Evolutionary conservation across 2,888 invertebrate species (phyloP).

Genomic region (Eristalis tenax): DNA sequence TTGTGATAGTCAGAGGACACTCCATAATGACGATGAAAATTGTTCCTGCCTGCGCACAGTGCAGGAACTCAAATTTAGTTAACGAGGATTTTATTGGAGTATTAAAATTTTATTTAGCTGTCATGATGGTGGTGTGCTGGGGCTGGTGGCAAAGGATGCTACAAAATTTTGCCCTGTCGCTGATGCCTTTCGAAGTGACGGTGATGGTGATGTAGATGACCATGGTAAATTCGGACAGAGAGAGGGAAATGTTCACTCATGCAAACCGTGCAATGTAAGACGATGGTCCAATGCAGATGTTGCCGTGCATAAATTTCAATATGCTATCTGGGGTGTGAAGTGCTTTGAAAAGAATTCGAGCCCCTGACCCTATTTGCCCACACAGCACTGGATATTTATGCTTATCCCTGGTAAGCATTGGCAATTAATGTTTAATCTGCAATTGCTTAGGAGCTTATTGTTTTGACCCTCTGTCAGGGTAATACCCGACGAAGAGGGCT

Average conservation of each 20-base stretch:
- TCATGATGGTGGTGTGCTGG: slow-evolving; percentile 10
- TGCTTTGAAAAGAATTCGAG: slow-evolving; percentile 11
- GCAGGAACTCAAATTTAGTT: slow-evolving; percentile 56
- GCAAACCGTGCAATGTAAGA: slow-evolving; percentile 36
- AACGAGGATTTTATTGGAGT: slow-evolving; percentile 67
- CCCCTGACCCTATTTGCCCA: slow-evolving; percentile 40
- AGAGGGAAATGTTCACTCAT: slow-evolving; percentile 28
- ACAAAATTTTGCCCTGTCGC: background rate
- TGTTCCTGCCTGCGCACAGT: background rate
- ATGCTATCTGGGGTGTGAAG: background rate
- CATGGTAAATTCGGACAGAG: slow-evolving; percentile 2
- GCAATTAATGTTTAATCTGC: slow-evolving; percentile 67
- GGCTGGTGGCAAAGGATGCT: background rate
- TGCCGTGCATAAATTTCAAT: slow-evolving; percentile 61
- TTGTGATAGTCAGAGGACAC: slow-evolving; percentile 38
- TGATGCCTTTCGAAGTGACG: background rate
- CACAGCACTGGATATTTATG: slow-evolving; percentile 57
- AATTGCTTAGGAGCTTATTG: slow-evolving; percentile 58
- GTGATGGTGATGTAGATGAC: background rate
- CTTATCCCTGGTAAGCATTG: slow-evolving; percentile 60
- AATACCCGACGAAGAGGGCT: slow-evolving; percentile 7
- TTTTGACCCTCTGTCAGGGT: slow-evolving; percentile 40
- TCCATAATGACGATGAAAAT: slow-evolving; percentile 13
- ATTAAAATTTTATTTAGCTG: slow-evolving; percentile 66
- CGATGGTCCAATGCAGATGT: slow-evolving; percentile 51